Percentiles rank a stretch among this genome's conserved stretches.
phyloP scores from a whole-genome alignment of 64 coral and sea anemone genomes.

The Porites lutea region DNA sequence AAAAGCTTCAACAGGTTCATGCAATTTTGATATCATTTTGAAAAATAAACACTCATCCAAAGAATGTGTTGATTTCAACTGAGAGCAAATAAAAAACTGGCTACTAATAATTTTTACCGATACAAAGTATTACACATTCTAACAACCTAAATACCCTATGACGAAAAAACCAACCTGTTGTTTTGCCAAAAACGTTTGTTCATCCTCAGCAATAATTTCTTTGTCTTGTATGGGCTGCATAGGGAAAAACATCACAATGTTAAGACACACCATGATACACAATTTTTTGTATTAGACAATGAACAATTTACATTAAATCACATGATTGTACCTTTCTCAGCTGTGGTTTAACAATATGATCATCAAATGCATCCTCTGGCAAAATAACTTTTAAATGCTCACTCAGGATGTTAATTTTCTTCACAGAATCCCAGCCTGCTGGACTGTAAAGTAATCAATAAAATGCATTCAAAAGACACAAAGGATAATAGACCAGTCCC shows the following conservation, averaged over 20 bases:
- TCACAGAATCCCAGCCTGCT: conserved; percentile 95
- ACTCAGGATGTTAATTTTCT: conserved; percentile 95
- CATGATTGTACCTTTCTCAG: conserved; percentile 74
- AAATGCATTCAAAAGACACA: background rate
- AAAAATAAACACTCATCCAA: too few relatives aligned
- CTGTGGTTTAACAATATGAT: conserved; percentile 94
- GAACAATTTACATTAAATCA: background rate
- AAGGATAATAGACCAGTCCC: too few relatives aligned
- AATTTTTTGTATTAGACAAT: background rate
- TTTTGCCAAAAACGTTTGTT: conserved; percentile 94
- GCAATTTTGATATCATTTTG: too few relatives aligned
- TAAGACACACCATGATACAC: too few relatives aligned
- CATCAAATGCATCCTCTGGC: conserved; percentile 95
- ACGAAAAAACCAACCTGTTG: conserved; percentile 77
- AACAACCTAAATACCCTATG: too few relatives aligned
- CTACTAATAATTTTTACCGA: too few relatives aligned
- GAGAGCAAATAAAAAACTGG: too few relatives aligned
- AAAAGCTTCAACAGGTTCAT: too few relatives aligned
- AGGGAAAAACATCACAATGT: background rate
- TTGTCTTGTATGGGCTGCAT: conserved; percentile 96
- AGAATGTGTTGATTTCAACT: too few relatives aligned
- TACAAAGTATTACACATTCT: too few relatives aligned
- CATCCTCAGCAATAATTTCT: conserved; percentile 93
- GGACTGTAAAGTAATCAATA: conserved; percentile 65
- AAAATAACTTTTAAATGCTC: conserved; percentile 95